Evolutionary conservation across 2,797 vertebrate genomes (phyloP).

Genomic region (Uromys caudimaculatus): DNA sequence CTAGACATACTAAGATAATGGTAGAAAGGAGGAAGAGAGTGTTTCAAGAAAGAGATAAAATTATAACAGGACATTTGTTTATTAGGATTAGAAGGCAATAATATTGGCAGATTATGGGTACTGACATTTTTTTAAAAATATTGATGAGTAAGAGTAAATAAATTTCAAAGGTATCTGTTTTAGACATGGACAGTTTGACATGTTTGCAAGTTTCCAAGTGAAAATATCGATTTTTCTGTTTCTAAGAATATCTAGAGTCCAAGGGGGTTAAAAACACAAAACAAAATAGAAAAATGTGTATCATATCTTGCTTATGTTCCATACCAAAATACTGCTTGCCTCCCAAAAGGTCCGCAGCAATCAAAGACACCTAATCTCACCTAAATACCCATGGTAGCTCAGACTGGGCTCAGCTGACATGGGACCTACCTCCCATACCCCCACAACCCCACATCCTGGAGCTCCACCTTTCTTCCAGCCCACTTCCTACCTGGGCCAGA

Average conservation of each 20-base stretch:
- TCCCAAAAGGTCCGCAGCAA: neutral
- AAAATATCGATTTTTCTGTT: neutral
- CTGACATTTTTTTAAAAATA: neutral
- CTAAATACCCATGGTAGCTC: neutral
- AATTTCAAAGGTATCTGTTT: neutral
- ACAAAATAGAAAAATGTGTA: neutral
- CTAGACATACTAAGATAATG: neutral
- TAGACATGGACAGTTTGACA: neutral
- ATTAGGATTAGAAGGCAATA: neutral
- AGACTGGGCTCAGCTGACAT: no score
- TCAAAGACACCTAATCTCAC: neutral
- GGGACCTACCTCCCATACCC: neutral
- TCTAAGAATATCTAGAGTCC: neutral
- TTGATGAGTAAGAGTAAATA: neutral
- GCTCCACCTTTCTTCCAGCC: neutral
- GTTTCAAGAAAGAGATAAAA: neutral
- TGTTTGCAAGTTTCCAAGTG: neutral
- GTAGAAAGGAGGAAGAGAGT: rapidly evolving
- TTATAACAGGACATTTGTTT: no score
- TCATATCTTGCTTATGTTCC: neutral
- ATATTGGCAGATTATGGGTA: neutral
- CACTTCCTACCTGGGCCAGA: neutral
- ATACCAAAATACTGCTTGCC: neutral
- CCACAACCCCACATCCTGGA: no score
- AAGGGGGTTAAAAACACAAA: neutral